Evolutionary conservation across 2,797 vertebrate genomes (phyloP), one percentile per base, ranked within the genome.

Genomic region (Harpagifer antarcticus): DNA sequence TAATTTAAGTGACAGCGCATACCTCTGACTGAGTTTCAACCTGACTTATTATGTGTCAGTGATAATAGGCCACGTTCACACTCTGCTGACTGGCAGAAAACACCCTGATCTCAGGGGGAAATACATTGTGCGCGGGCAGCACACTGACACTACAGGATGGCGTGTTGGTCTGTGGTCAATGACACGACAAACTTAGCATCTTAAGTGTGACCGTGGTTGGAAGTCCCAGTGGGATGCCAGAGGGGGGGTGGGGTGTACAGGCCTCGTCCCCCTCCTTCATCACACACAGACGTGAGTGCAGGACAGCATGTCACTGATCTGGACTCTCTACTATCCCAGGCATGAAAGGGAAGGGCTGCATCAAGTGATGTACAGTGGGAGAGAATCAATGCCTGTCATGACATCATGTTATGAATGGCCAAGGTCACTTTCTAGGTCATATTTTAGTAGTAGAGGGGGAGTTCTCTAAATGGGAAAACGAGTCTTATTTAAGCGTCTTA

Each of bases 171-270:
- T 78, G 61, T 64, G 88, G 86, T 84, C 81, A 85, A 71, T 85
- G 84, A 68, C 81, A 82, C 86, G 85, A 91, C 88, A 78, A 86
- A 88, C 90, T 77, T 57, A 82, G 88, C 89, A 93, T 93, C 86
- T 91, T 89, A 92, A 91, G 85, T 87, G 84, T 91, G 90, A 91
- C 89, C 87, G 85, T 86, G 86, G 80, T 77, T 74, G 73, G 43
- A 70, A 81, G 85, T 91, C 88, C 84, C 89, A 40, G 76, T 79
- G 86, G 88, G 78, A 70, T 42, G 65, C 63, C 14, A n/a, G 49
- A 37, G 33, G 20, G 53, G 3, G 53, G 54, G 55, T 55, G 80
- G 42, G 37, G 83, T 69, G 69, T 4, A 2, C 64, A 43, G 75
- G 74, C 64, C 79, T 75, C 64, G 27, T 78, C 77, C 83, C 72